These are phyloP conservation scores for Sarcophaga subvicina DNA, from an alignment of 2,888 invertebrate genomes.

Conservation along the genomic window DNA sequence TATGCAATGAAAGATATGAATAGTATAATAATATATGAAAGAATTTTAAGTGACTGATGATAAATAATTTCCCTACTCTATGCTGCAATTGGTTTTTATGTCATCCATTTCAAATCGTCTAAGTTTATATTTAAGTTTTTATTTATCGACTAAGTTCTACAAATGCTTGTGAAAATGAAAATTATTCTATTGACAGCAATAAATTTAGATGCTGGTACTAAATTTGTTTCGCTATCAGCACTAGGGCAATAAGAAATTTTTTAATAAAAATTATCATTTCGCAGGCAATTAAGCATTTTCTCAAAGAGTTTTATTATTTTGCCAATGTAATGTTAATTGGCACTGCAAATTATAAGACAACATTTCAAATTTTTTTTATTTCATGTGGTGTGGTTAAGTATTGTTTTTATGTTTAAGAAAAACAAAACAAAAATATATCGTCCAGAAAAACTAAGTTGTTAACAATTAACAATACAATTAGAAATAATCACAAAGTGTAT, in stretches of 20 bases:
- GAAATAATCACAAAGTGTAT: neutral
- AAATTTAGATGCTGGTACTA: constrained; percentile 9
- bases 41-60: too few species aligned
- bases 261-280: neutral
- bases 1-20: too few species aligned
- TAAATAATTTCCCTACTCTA: too few species aligned
- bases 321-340: constrained; percentile 31
- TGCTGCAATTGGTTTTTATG: too few species aligned
- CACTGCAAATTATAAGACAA: constrained; percentile 10
- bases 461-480: neutral
- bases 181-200: neutral
- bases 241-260: neutral
- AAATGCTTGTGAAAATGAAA: too few species aligned
- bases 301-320: constrained; percentile 19
- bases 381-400: constrained; percentile 22
- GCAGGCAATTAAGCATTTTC: constrained; percentile 4
- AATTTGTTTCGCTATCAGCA: neutral
- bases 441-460: neutral
- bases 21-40: too few species aligned
- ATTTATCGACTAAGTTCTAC: too few species aligned
- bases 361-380: constrained; percentile 20
- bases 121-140: too few species aligned
- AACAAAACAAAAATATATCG: too few species aligned
- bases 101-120: too few species aligned
- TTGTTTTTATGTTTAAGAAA: neutral